Evolutionary conservation across 2,797 vertebrate genomes (phyloP), one percentile per base, ranked within the genome.

Genomic region (Emydoidea blandingii): DNA sequence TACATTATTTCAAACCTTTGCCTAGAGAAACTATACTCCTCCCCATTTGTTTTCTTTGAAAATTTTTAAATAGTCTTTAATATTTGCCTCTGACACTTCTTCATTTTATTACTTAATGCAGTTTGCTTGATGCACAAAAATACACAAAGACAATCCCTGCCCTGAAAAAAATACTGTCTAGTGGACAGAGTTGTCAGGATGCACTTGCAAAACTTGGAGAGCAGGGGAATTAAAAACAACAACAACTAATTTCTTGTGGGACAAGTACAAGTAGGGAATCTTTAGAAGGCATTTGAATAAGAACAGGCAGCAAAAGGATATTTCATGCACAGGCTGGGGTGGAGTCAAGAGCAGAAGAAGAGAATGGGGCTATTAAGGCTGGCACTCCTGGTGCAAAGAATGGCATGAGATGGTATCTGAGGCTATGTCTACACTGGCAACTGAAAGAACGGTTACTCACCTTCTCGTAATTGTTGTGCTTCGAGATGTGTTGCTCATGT

Each of bases 1-100:
- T 57, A 90, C 18, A 74, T 93, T 95, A 91, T 90, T 95, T 74
- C 62, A 74, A 47, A 93, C 79, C 23, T 72, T 91, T 94, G 8
- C 88, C 87, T 41, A 68, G 79, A 90, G 57, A 62, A 92, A 89
- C 29, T 80, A 79, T 12, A 81, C 8, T 31, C 80, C 29, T n/a
- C 50, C 29, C 12, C 29, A 41, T 62, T 54, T 54, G 21, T 31
- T 3, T 47, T 50, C 80, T 93, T 91, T 88, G 85, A 74, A 44
- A 80, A 92, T 90, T 88, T 54, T 41, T 92, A 57, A 96, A 50
- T 10, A 79, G 44, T 91, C 41, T 83, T 89, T 68, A 95, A 74
- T 76, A 96, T 4, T 65, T 78, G 89, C 0, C 37, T 1, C 31
- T 54, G 15, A 81, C 27, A 25, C 2, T 56, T 44, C 76, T 54